Conservation (phyloP, 2,113 vertebrate species). For the Falcunculus frontatus region DNA sequence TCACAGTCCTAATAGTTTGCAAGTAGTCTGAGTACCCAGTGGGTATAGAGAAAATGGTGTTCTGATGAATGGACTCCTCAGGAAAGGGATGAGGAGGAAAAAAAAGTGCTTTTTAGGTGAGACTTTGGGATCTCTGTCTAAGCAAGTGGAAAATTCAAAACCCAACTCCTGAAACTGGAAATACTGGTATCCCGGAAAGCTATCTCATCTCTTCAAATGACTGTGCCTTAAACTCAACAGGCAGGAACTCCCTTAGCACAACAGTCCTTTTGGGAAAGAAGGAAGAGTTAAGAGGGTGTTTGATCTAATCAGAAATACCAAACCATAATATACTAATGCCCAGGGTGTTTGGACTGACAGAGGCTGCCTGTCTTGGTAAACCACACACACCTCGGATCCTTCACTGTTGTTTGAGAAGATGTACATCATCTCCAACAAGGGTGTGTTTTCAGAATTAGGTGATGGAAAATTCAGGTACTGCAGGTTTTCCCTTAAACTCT, state of each 20-base stretch:
- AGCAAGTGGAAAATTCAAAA: slow-evolving; percentile 10
- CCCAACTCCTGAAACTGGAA: slow-evolving; percentile 30
- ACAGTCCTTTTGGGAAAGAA: neutral
- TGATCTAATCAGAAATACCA: slow-evolving; percentile 17
- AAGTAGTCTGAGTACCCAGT: neutral
- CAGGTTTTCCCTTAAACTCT: neutral
- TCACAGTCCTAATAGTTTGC: neutral
- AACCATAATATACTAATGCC: neutral
- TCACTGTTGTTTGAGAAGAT: neutral
- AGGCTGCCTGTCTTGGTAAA: neutral
- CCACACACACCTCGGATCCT: rapidly evolving
- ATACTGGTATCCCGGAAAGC: slow-evolving; percentile 37
- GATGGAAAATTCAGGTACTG: neutral
- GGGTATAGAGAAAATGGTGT: neutral
- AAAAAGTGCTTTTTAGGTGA: neutral
- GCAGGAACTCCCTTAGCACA: neutral
- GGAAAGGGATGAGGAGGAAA: neutral
- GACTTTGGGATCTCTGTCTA: neutral
- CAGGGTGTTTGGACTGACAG: neutral
- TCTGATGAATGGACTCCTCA: neutral
- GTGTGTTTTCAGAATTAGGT: neutral
- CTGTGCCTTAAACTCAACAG: neutral
- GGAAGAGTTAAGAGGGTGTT: neutral
- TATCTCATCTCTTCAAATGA: slow-evolving; percentile 21
- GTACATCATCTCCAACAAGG: neutral